Conservation (phyloP, 2,113 vertebrate genomes). For the Cynopterus brachyotis region DNA sequence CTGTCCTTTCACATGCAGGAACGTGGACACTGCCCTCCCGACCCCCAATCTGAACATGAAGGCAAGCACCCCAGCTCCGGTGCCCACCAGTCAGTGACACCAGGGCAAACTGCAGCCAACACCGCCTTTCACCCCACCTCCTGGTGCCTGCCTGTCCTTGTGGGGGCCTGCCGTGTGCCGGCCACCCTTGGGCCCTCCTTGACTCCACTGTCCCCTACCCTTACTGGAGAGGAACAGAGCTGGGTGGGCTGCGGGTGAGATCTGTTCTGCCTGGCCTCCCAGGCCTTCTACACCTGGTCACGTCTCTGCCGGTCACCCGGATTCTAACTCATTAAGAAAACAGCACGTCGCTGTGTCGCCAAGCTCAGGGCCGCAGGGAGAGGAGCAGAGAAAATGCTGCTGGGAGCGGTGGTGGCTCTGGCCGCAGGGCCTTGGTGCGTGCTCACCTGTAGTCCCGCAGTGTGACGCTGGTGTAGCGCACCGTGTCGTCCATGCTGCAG, state of each 20-base stretch:
- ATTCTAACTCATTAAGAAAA: no score
- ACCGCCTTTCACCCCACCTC: rapidly evolving
- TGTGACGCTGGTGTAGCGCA: slow-evolving; percentile 89
- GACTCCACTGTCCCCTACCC: background rate
- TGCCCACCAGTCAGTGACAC: rapidly evolving
- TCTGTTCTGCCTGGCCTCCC: rapidly evolving
- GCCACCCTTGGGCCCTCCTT: rapidly evolving
- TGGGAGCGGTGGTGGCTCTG: rapidly evolving
- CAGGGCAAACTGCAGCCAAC: rapidly evolving
- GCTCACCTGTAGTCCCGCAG: slow-evolving; percentile 93
- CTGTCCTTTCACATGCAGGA: background rate
- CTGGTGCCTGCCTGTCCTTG: rapidly evolving
- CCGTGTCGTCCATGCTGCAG: slow-evolving; percentile 97
- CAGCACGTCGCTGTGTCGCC: no score
- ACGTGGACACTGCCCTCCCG: no score
- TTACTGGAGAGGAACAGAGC: background rate
- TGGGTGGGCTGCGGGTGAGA: rapidly evolving
- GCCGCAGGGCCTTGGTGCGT: no score
- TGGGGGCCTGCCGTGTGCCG: background rate
- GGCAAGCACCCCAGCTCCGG: rapidly evolving
- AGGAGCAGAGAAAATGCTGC: rapidly evolving
- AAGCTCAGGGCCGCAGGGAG: no score
- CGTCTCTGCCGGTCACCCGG: background rate
- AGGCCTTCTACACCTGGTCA: background rate
- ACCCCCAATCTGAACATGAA: rapidly evolving